Evolutionary conservation across 2,888 invertebrate species (phyloP).

Genomic region (Acanthacorydalis orientalis): DNA sequence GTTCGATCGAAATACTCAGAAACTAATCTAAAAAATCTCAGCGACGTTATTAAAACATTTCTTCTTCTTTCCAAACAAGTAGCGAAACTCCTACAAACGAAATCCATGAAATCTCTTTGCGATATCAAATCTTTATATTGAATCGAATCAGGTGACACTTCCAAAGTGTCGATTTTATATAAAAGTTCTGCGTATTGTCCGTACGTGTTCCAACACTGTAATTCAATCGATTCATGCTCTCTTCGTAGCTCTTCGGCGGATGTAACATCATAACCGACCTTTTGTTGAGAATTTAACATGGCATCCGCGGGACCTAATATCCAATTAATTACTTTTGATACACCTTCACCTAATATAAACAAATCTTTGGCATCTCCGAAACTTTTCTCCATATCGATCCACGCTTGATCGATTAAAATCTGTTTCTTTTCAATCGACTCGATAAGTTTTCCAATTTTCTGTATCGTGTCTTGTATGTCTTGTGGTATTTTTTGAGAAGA

Average conservation of each 20-base stretch:
- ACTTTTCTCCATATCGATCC: slow-evolving; percentile 39
- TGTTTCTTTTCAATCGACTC: slow-evolving; percentile 40
- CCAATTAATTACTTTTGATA: slow-evolving; percentile 60
- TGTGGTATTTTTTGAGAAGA: slow-evolving; percentile 28
- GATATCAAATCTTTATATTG: slow-evolving; percentile 46
- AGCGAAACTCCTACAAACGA: slow-evolving; percentile 61
- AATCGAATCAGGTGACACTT: slow-evolving; percentile 23
- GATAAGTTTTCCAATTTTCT: slow-evolving; percentile 36
- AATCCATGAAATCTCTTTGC: slow-evolving; percentile 68
- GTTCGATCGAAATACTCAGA: slow-evolving; percentile 54
- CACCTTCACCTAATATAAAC: slow-evolving; percentile 40
- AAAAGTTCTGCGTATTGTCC: slow-evolving; percentile 61
- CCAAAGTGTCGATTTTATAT: slow-evolving; percentile 48
- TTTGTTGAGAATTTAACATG: slow-evolving; percentile 48
- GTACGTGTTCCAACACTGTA: slow-evolving; percentile 63
- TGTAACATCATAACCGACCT: slow-evolving; percentile 53
- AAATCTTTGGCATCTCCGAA: slow-evolving; percentile 43
- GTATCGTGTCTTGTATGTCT: slow-evolving; percentile 41
- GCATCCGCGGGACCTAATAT: slow-evolving; percentile 53
- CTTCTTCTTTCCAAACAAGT: slow-evolving; percentile 53
- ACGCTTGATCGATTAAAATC: slow-evolving; percentile 39
- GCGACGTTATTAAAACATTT: slow-evolving; percentile 55
- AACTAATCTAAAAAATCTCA: slow-evolving; percentile 57
- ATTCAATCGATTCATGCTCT: slow-evolving; percentile 57
- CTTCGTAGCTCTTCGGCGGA: slow-evolving; percentile 56